Evolutionary conservation across 2,797 vertebrate genomes (phyloP).

Genomic region (Enteromius unitaeniatus): DNA sequence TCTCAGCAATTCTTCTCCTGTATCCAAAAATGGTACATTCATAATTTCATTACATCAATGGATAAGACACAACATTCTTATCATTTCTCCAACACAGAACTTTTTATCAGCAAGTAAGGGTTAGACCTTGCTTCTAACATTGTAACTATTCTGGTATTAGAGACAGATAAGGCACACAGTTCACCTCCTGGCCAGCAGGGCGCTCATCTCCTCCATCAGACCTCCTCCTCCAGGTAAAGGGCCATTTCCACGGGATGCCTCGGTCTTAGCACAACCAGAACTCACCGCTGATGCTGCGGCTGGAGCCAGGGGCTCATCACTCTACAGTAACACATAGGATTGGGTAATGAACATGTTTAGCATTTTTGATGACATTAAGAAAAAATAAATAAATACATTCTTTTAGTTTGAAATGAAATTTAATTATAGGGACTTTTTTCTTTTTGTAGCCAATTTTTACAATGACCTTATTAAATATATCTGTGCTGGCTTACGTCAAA

Average conservation of each 20-base stretch:
- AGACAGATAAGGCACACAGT: background rate
- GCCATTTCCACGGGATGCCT: constrained; percentile 88
- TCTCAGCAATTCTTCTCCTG: constrained; percentile 98
- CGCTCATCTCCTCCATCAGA: constrained; percentile 99
- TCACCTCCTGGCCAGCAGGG: constrained; percentile 95
- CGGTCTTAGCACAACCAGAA: constrained; percentile 82
- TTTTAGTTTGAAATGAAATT: background rate
- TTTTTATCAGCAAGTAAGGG: background rate
- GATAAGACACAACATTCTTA: background rate
- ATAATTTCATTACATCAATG: background rate
- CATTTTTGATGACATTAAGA: background rate
- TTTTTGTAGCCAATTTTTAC: background rate
- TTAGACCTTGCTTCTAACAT: background rate
- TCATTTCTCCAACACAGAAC: background rate
- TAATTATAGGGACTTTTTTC: background rate
- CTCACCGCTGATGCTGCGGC: constrained; percentile 68
- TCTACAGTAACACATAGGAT: constrained; percentile 69
- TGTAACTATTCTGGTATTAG: background rate
- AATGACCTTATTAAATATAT: background rate
- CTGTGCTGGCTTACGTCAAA: background rate
- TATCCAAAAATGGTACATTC: constrained; percentile 36
- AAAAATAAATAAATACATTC: background rate
- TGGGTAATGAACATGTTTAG: background rate
- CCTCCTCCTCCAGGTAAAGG: constrained; percentile 92
- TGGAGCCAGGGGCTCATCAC: constrained; percentile 85